Conservation (phyloP, 2,888 invertebrate species). For the Oscheius sp. region DNA sequence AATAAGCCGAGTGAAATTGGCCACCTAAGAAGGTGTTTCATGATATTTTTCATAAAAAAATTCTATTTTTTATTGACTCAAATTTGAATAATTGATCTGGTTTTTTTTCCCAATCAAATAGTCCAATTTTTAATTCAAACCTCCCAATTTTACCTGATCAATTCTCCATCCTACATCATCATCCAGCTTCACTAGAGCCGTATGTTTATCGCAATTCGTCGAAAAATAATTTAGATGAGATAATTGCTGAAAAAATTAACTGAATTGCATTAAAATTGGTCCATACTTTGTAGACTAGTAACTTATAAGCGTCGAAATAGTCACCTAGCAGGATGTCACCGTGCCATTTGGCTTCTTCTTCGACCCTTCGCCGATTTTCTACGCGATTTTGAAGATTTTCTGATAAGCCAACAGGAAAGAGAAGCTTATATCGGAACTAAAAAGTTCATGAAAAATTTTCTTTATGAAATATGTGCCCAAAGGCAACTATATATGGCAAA, state of each 20-base stretch:
- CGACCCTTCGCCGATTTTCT: neutral
- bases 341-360: neutral
- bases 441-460: neutral
- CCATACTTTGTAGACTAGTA: slow-evolving; percentile 1
- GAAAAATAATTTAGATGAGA: slow-evolving; percentile 14
- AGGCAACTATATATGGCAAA: too few species aligned
- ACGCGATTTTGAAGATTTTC: neutral
- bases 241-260: neutral
- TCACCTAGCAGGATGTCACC: slow-evolving; percentile 3
- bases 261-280: neutral
- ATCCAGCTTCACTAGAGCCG: slow-evolving; percentile 10
- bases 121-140: too few species aligned
- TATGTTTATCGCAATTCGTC: neutral
- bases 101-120: too few species aligned
- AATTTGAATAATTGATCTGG: too few species aligned
- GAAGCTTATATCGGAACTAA: slow-evolving; percentile 1
- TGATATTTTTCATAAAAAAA: neutral
- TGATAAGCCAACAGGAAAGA: slow-evolving; percentile 2
- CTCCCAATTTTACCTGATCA: neutral
- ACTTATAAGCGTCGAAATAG: slow-evolving; percentile 9
- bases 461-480: neutral
- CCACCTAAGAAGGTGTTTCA: neutral
- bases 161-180: slow-evolving; percentile 15
- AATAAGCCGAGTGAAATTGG: neutral
- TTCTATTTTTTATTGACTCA: too few species aligned